These are phyloP conservation scores for Troides oblongomaculatus DNA, from an alignment of 2,888 invertebrate genomes.

Conservation along the genomic window DNA sequence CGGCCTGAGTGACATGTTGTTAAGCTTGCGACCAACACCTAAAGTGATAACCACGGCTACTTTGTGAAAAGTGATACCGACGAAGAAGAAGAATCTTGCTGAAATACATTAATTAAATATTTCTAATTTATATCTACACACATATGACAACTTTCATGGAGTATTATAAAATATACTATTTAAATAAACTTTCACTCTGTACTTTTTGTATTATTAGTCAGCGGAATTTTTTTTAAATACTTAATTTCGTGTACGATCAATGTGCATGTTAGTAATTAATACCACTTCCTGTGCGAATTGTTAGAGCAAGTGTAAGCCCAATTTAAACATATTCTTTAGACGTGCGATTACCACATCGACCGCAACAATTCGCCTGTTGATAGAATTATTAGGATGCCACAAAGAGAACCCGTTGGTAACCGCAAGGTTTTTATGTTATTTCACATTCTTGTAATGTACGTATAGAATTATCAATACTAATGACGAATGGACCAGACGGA, in stretches of 20 bases:
- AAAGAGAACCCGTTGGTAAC: slow-evolving; percentile 55
- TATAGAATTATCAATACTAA: slow-evolving; percentile 74
- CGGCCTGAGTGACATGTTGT: no score
- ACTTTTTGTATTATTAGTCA: no score
- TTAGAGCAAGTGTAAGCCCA: slow-evolving; percentile 42
- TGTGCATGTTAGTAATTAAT: slow-evolving; percentile 37
- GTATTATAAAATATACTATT: no score
- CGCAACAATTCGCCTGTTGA: slow-evolving; percentile 68
- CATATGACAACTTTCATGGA: no score
- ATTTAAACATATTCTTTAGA: slow-evolving; percentile 51
- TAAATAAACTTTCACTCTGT: no score
- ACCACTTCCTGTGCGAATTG: slow-evolving; percentile 51
- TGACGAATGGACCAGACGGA: slow-evolving; percentile 54
- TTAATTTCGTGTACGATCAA: not conserved
- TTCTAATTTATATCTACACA: no score
- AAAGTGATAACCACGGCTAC: no score
- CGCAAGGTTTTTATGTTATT: slow-evolving; percentile 59
- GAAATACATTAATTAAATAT: no score
- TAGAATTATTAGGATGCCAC: slow-evolving; percentile 65
- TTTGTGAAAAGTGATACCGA: no score
- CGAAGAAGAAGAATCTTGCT: no score
- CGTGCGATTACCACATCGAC: slow-evolving; percentile 61
- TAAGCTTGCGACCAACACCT: no score
- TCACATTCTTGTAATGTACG: slow-evolving; percentile 48
- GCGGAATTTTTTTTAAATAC: no score